phyloP scores from a whole-genome alignment of 2,888 invertebrate species.

The Antheraea yamamai region DNA sequence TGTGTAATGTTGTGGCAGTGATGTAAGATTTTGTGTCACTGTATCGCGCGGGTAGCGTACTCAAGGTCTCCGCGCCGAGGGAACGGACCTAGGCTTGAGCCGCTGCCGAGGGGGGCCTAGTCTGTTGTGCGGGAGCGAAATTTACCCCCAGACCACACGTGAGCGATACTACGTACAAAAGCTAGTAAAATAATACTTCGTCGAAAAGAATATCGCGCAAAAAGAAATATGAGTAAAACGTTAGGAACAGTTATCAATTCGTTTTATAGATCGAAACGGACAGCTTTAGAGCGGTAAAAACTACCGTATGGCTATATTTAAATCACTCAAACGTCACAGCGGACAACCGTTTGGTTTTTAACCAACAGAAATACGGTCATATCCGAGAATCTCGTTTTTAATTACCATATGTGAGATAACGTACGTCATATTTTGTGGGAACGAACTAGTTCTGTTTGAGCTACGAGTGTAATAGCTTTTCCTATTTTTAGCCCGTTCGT shows the following conservation, averaged over 20 bases:
- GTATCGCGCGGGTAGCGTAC: too few relatives aligned
- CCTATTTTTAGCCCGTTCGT: background rate
- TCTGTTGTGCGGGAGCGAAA: too few relatives aligned
- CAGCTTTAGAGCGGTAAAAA: constrained; percentile 14
- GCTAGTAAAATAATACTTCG: background rate
- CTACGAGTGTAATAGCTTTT: background rate
- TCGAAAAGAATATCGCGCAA: background rate
- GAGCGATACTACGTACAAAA: too few relatives aligned
- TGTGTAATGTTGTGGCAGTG: too few relatives aligned
- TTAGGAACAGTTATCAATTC: constrained; percentile 14
- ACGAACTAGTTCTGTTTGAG: background rate
- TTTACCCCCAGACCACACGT: too few relatives aligned
- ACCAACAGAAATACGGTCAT: constrained; percentile 9
- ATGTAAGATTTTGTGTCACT: too few relatives aligned
- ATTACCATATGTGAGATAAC: constrained; percentile 7
- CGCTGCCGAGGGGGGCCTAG: too few relatives aligned
- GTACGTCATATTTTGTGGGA: constrained; percentile 5
- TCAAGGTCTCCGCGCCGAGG: too few relatives aligned
- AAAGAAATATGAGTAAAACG: constrained; percentile 5
- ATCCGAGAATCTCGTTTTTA: constrained; percentile 16
- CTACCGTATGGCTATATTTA: constrained; percentile 21
- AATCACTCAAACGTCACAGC: constrained; percentile 24
- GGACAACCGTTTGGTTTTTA: constrained; percentile 13
- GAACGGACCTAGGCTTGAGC: too few relatives aligned
- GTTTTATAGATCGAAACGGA: constrained; percentile 17